Evolutionary conservation across 2,888 invertebrate genomes (phyloP).

Genomic region (Conus canariensis): DNA sequence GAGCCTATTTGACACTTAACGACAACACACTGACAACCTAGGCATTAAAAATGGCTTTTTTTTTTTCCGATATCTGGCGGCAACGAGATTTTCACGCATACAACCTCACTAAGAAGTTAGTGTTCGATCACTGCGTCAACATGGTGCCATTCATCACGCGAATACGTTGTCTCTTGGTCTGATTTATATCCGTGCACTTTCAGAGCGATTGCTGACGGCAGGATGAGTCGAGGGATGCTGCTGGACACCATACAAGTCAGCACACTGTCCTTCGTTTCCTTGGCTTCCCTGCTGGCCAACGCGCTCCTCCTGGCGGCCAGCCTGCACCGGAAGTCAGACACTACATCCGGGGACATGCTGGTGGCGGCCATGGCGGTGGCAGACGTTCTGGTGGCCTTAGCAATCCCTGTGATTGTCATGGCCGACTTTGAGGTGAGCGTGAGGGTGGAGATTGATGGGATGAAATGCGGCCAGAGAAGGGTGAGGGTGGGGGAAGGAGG

Average conservation of each 20-base stretch:
- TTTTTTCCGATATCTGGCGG: too few species aligned
- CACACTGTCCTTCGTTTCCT: constrained; percentile 17
- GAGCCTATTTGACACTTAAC: neutral
- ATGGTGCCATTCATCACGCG: neutral
- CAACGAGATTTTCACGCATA: too few species aligned
- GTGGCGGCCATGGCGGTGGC: constrained; percentile 32
- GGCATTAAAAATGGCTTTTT: too few species aligned
- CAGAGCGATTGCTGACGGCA: neutral
- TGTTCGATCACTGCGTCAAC: too few species aligned
- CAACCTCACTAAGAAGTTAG: too few species aligned
- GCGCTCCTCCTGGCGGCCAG: neutral
- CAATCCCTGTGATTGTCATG: neutral
- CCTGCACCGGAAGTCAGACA: constrained; percentile 5
- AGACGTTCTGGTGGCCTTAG: constrained; percentile 12
- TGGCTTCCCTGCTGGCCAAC: constrained; percentile 23
- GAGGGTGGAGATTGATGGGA: neutral
- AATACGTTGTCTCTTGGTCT: neutral
- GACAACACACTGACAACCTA: too few species aligned
- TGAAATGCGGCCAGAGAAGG: neutral
- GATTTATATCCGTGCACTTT: neutral
- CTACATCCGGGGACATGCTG: constrained; percentile 19
- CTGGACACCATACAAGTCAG: neutral
- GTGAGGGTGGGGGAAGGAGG: neutral
- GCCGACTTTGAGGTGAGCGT: constrained; percentile 29
- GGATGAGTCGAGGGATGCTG: constrained; percentile 14